Evolutionary conservation across 2,888 invertebrate genomes (phyloP), one percentile per base, ranked within the genome.

Genomic region (Tachina fera): DNA sequence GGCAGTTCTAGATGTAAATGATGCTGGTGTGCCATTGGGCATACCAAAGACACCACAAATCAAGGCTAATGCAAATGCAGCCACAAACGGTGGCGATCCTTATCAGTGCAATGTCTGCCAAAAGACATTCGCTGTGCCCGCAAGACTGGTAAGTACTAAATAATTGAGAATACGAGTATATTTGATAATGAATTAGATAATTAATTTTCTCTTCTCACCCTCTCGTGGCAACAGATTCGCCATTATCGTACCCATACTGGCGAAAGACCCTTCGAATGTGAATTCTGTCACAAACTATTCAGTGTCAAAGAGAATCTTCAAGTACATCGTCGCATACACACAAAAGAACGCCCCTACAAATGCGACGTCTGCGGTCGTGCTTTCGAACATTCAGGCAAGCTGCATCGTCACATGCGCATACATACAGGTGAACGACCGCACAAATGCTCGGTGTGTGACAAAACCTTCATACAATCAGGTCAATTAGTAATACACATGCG

Each of bases 291-390:
- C 92, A 98, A 98, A 93, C 96, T 97, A 90, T 98, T 98, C 93
- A 97, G 97, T 91, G 97, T 97, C 10, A 97, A 97, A 93, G 97
- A 97, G 92, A 98, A 98, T 92, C 94, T 98, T 82, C 97, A 97
- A 93, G 97, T 97, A 14, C 98, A 98, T 92, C 94, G 96, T 56
- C 95, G 98, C 83, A 97, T 97, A 88, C 98, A 98, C 92, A 98
- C 97, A 83, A 97, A 97, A 93, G 97, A 97, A 92, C 95, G 97
- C 1, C 97, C 97, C 0, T 97, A 97, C 93, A 96, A 97, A 90
- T 98, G 97, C 91, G 96, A 96, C 86, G 97, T 97, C 4, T 98
- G 97, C 92, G 96, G 96, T 13, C 94, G 97, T 6, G 97, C 97
- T 0, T 98, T 98, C 90, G 97, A 97, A 92, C 97, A 97, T 92